Conservation (phyloP, 2,888 invertebrate genomes). For the Entomobrya multifasciata region DNA sequence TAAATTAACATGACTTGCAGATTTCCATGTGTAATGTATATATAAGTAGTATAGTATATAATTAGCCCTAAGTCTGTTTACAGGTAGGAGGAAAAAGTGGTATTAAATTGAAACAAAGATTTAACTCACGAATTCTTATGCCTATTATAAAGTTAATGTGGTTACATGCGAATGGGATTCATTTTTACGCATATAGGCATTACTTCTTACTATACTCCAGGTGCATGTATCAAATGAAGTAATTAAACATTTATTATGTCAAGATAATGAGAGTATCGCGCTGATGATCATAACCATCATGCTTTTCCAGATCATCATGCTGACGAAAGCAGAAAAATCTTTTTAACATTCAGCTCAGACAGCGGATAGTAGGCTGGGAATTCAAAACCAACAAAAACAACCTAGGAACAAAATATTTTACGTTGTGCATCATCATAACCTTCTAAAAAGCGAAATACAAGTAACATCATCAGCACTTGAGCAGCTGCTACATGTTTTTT, state of each 20-base stretch:
- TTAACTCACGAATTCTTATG: no score
- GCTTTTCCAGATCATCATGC: slow-evolving; percentile 15
- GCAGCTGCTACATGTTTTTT: slow-evolving; percentile 30
- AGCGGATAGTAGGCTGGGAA: neutral
- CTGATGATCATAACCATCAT: no score
- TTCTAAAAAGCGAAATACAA: neutral
- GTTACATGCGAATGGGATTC: no score
- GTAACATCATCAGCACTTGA: slow-evolving; percentile 1
- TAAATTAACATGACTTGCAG: neutral
- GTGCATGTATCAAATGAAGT: neutral
- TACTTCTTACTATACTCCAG: no score
- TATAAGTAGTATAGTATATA: no score
- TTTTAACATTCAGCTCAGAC: slow-evolving; percentile 20
- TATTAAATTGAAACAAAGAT: no score
- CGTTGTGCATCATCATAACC: slow-evolving; percentile 27
- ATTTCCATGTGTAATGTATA: neutral
- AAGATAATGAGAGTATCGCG: neutral
- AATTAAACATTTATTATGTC: slow-evolving; percentile 24
- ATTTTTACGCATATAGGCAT: no score
- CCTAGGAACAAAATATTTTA: no score
- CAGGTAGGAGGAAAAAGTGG: no score
- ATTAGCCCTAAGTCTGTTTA: no score
- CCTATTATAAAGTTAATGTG: no score
- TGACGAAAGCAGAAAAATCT: slow-evolving; percentile 7
- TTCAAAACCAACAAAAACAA: neutral